Percentiles rank a stretch among this genome's conserved stretches.
Conservation (phyloP, 2,797 vertebrate genomes). For the Hozukius guyotensis region DNA sequence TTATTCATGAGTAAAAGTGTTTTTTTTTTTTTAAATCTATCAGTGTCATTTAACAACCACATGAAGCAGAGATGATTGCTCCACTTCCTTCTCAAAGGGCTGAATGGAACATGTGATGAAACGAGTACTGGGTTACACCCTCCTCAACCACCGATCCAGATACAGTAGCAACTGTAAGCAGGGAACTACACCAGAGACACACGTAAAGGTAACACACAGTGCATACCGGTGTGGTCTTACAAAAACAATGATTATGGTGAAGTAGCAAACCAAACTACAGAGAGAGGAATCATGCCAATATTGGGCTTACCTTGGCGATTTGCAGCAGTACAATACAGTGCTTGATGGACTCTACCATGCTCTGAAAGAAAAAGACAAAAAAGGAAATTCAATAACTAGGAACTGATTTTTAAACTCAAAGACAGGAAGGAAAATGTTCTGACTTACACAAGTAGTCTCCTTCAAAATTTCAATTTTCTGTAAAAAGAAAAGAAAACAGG, state of each 20-base stretch:
- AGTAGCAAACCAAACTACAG: slow-evolving; percentile 13
- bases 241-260: slow-evolving; percentile 35
- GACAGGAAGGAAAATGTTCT: slow-evolving; percentile 25
- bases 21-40: too few relatives aligned
- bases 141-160: slow-evolving; percentile 50
- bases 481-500: slow-evolving; percentile 46
- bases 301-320: slow-evolving; percentile 97
- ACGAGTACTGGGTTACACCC: slow-evolving; percentile 61
- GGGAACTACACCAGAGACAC: slow-evolving; percentile 56
- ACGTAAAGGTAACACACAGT: slow-evolving; percentile 20
- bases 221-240: slow-evolving; percentile 32
- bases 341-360: slow-evolving; percentile 99
- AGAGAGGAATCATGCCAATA: neutral
- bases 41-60: slow-evolving; percentile 20
- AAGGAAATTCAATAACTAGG: slow-evolving; percentile 8
- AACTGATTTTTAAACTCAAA: slow-evolving; percentile 10
- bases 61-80: slow-evolving; percentile 42
- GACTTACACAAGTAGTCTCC: slow-evolving; percentile 99
- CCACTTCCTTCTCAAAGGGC: slow-evolving; percentile 47
- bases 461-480: slow-evolving; percentile 98
- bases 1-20: neutral
- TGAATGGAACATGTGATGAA: slow-evolving; percentile 74
- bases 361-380: slow-evolving; percentile 83
- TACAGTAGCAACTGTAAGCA: slow-evolving; percentile 45
- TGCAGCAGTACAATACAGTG: slow-evolving; percentile 99